A percentile compares a stretch with the other conserved stretches of the same genome.
These are phyloP conservation scores for Philhelius pedissequus DNA, from an alignment of 2,888 invertebrate genomes.

Conservation along the genomic window DNA sequence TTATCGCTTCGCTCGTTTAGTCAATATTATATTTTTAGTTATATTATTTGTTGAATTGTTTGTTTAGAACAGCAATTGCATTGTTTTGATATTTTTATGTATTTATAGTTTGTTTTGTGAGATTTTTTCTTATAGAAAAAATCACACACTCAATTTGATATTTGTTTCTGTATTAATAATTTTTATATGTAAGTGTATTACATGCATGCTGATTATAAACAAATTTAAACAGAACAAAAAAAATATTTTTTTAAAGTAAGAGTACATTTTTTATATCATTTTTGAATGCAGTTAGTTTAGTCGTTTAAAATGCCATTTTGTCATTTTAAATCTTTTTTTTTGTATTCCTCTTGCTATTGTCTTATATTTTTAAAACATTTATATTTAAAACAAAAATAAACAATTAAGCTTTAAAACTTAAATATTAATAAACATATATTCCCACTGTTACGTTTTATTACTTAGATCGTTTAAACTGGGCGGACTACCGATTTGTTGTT, in stretches of 20 bases:
- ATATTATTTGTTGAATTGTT: conserved; percentile 5
- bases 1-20: conserved; percentile 27
- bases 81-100: conserved; percentile 27
- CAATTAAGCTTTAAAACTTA: conserved; percentile 71
- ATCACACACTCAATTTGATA: conserved; percentile 58
- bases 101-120: conserved; percentile 14
- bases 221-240: conserved; percentile 19
- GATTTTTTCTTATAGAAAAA: conserved; percentile 60
- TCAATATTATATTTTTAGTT: background rate
- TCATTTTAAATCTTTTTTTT: background rate
- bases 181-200: conserved; percentile 48
- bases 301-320: conserved; percentile 2
- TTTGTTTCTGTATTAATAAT: conserved; percentile 21
- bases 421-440: conserved; percentile 79
- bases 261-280: conserved; percentile 18
- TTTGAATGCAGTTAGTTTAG: conserved; percentile 31
- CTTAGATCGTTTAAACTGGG: conserved; percentile 78
- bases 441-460: conserved; percentile 80
- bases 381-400: conserved; percentile 32
- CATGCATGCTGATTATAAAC: conserved; percentile 45
- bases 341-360: conserved; percentile 45
- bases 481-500: conserved; percentile 76
- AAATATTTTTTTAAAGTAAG: conserved; percentile 32
- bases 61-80: conserved; percentile 49
- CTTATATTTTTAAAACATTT: conserved; percentile 18